Percentiles rank a stretch among this genome's conserved stretches.
phyloP scores from a whole-genome alignment of 2,797 vertebrate species.

The Novumbra hubbsi region DNA sequence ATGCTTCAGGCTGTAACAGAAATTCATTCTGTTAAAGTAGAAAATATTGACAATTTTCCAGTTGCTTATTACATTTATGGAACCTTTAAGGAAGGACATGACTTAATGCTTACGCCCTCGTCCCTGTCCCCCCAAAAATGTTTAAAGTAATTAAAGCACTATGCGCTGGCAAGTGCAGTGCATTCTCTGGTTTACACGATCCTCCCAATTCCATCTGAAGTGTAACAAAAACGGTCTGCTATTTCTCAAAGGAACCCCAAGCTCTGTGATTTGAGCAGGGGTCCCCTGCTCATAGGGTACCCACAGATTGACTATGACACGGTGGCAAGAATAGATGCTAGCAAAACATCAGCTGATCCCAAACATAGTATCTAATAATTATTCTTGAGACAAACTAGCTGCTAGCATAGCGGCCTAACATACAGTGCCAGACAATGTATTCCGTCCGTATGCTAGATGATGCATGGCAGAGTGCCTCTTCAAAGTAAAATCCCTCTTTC shows the following conservation, averaged over 20 bases:
- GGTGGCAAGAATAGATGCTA: not conserved
- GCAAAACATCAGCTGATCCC: not conserved
- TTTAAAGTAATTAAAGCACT: too few species aligned
- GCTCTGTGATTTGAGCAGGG: too few species aligned
- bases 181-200: too few species aligned
- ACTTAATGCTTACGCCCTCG: too few species aligned
- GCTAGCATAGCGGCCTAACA: not conserved
- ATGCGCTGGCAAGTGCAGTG: too few species aligned
- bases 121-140: too few species aligned
- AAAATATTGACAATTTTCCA: too few species aligned
- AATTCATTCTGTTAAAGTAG: too few species aligned
- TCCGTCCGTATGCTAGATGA: constrained; percentile 61
- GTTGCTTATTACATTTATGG: too few species aligned
- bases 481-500: constrained; percentile 24
- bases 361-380: not conserved
- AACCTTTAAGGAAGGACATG: too few species aligned
- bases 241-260: not conserved
- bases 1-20: too few species aligned
- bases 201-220: too few species aligned
- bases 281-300: not conserved
- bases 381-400: not conserved
- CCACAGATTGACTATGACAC: not conserved
- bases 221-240: not conserved
- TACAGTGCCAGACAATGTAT: not conserved
- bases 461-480: constrained; percentile 61